A percentile compares a stretch with the other conserved stretches of the same genome.
Evolutionary conservation across 92 coral and sea anemone species (phyloP).

Genomic region (Ricordea florida): DNA sequence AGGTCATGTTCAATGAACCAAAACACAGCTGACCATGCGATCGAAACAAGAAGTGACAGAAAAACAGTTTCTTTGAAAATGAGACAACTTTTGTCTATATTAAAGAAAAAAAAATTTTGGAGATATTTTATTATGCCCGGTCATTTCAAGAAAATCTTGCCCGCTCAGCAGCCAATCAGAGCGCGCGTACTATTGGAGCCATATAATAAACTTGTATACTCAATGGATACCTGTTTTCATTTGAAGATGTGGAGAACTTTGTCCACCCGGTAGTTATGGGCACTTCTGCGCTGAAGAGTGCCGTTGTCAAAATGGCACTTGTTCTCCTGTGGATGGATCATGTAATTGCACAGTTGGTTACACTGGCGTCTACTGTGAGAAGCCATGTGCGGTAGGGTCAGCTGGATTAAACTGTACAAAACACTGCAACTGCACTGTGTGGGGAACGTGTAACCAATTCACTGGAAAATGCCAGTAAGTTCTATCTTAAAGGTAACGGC

Average conservation of each 20-base stretch:
- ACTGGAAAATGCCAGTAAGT: conserved; percentile 92
- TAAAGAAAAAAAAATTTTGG: no score
- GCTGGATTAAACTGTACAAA: conserved; percentile 68
- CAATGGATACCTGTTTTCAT: neutral
- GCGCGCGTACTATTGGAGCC: no score
- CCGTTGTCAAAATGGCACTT: conserved; percentile 73
- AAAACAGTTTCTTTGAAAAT: no score
- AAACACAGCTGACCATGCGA: no score
- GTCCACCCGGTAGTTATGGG: conserved; percentile 70
- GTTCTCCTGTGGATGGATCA: conserved; percentile 78
- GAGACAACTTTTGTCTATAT: no score
- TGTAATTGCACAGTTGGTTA: conserved; percentile 86
- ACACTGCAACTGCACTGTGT: conserved; percentile 75
- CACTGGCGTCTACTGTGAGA: conserved; percentile 79
- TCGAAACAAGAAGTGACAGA: no score
- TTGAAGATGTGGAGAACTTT: conserved; percentile 59
- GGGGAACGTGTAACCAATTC: conserved; percentile 89
- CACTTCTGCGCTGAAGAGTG: conserved; percentile 51
- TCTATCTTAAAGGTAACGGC: no score
- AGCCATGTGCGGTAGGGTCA: conserved; percentile 65
- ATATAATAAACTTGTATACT: no score
- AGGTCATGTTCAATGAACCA: no score
- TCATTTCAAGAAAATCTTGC: no score
- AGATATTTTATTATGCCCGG: no score
- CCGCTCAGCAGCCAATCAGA: no score